A percentile compares a stretch with the other conserved stretches of the same genome.
Conservation (phyloP, 2,113 vertebrate species). For the Hippocampus barbouri region DNA sequence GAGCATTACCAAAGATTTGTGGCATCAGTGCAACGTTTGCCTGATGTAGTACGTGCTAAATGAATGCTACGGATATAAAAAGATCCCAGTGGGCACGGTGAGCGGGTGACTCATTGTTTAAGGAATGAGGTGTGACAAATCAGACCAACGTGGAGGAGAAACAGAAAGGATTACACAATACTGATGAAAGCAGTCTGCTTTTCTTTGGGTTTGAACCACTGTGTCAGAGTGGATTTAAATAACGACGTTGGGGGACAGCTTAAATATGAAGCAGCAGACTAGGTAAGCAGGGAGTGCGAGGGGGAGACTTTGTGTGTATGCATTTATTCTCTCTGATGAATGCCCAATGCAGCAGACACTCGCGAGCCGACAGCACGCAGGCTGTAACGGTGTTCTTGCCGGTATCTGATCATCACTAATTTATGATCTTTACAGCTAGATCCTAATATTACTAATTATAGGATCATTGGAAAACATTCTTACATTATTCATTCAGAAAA, state of each 20-base stretch:
- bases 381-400: not conserved
- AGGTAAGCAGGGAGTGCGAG: slow-evolving; percentile 26
- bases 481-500: not conserved
- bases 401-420: not conserved
- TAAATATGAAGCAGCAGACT: slow-evolving; percentile 50
- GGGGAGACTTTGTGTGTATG: slow-evolving; percentile 37
- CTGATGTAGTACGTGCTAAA: slow-evolving; percentile 47
- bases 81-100: slow-evolving; percentile 28
- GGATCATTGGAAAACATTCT: not conserved
- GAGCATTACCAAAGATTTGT: slow-evolving; percentile 25
- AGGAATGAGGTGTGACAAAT: slow-evolving; percentile 56
- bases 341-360: slow-evolving; percentile 23
- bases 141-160: slow-evolving; percentile 37
- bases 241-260: slow-evolving; percentile 44
- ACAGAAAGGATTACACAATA: slow-evolving; percentile 49
- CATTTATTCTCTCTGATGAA: slow-evolving; percentile 58
- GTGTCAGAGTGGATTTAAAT: slow-evolving; percentile 53
- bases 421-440: not conserved
- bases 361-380: slow-evolving; percentile 8
- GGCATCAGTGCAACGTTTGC: slow-evolving; percentile 37
- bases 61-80: slow-evolving; percentile 50
- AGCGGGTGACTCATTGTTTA: slow-evolving; percentile 56
- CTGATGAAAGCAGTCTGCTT: slow-evolving; percentile 53
- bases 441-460: not conserved
- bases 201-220: slow-evolving; percentile 55